A percentile compares a stretch with the other conserved stretches of the same genome.
phyloP scores from a whole-genome alignment of 1,140 invertebrate species.

The Listronotus bonariensis region DNA sequence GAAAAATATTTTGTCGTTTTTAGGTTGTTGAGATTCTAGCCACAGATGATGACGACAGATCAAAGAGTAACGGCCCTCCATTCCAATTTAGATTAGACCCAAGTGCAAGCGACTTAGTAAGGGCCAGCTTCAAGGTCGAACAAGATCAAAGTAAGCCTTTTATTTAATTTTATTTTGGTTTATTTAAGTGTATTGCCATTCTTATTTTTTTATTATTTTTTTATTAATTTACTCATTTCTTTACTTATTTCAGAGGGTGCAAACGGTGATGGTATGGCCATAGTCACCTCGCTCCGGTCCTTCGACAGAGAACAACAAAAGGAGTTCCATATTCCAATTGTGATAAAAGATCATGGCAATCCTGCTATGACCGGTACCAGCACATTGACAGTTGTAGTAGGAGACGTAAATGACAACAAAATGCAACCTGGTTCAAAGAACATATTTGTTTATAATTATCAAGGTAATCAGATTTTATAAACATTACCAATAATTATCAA shows the following conservation, averaged over 20 bases:
- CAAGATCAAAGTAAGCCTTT: slow-evolving; percentile 83
- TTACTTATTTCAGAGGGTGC: slow-evolving; percentile 73
- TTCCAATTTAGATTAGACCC: slow-evolving; percentile 93
- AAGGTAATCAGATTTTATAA: too few species aligned
- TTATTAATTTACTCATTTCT: slow-evolving; percentile 10
- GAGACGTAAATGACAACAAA: slow-evolving; percentile 95
- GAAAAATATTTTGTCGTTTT: slow-evolving; percentile 3
- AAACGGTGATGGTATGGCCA: slow-evolving; percentile 94
- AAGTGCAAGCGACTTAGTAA: slow-evolving; percentile 88
- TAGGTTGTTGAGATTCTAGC: slow-evolving; percentile 87
- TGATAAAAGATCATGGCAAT: slow-evolving; percentile 88
- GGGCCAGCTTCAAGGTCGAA: slow-evolving; percentile 92
- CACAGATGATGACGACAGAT: slow-evolving; percentile 92
- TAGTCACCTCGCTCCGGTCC: slow-evolving; percentile 84
- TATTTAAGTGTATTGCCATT: too few species aligned
- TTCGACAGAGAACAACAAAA: slow-evolving; percentile 96
- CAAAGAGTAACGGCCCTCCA: slow-evolving; percentile 92
- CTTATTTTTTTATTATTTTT: slow-evolving; percentile 5
- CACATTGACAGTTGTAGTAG: slow-evolving; percentile 92
- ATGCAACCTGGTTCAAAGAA: slow-evolving; percentile 96
- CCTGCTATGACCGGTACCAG: slow-evolving; percentile 93
- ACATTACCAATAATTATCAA: too few species aligned
- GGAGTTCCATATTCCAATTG: slow-evolving; percentile 92
- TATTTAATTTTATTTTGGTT: too few species aligned
- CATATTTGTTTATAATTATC: slow-evolving; percentile 95